phyloP scores from a whole-genome alignment of 2,888 invertebrate species.

The Cristatella mucedo region DNA sequence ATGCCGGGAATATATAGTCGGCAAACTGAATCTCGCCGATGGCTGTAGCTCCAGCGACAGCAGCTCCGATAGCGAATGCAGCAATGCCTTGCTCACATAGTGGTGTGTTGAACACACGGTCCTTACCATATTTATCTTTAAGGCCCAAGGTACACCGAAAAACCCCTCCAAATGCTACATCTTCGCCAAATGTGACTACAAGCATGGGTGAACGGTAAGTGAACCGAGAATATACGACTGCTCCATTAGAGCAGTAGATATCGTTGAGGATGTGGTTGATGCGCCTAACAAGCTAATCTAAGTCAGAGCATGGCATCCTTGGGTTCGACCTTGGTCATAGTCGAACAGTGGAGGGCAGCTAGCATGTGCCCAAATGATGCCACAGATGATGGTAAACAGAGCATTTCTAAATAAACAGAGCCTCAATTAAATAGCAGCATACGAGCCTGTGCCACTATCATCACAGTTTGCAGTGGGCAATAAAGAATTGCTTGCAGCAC shows the following conservation, averaged over 20 bases:
- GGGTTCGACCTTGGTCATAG: no score
- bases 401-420: no score
- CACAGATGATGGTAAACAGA: no score
- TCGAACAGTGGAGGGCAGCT: no score
- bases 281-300: no score
- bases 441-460: no score
- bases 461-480: no score
- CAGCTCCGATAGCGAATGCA: conserved; percentile 87
- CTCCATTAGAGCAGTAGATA: not conserved
- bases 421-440: no score
- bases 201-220: conserved; percentile 10
- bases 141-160: conserved; percentile 85
- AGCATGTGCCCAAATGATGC: no score
- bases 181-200: conserved; percentile 71
- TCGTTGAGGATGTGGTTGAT: no score
- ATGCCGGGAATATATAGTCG: conserved; percentile 96
- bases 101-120: conserved; percentile 82
- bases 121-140: conserved; percentile 76
- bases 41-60: conserved; percentile 75
- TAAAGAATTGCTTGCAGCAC: no score
- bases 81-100: conserved; percentile 51
- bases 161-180: conserved; percentile 94
- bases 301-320: no score
- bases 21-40: conserved; percentile 98
- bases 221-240: conserved; percentile 6